Percentiles rank a stretch among this genome's conserved stretches.
phyloP scores from a whole-genome alignment of 2,888 invertebrate genomes.

The Eutolmus rufibarbis region DNA sequence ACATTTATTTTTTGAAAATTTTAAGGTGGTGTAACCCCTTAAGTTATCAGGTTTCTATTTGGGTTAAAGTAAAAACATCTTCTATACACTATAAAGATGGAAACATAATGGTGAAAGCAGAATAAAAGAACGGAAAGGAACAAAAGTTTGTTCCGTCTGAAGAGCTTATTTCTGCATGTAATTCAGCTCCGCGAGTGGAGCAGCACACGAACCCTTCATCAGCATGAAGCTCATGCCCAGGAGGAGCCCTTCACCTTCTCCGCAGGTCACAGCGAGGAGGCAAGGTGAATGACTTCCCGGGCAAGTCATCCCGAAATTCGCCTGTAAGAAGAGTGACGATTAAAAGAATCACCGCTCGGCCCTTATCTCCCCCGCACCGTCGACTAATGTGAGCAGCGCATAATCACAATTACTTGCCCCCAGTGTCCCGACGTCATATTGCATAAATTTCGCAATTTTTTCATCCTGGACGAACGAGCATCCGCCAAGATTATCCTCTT shows the following conservation, averaged over 20 bases:
- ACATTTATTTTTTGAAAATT: no score
- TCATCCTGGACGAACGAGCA: neutral
- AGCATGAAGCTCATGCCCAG: neutral
- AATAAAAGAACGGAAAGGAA: neutral
- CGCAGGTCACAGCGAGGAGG: neutral
- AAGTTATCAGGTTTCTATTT: no score
- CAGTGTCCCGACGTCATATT: neutral
- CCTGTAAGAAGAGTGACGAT: neutral
- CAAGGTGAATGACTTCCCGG: neutral
- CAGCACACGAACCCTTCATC: neutral
- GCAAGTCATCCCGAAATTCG: neutral
- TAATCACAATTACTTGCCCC: slow-evolving; percentile 19
- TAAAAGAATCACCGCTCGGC: neutral
- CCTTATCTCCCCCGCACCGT: neutral
- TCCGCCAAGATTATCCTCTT: slow-evolving; percentile 35
- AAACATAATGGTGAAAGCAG: neutral
- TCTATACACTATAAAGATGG: neutral
- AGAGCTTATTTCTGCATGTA: neutral
- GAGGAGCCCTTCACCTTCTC: neutral
- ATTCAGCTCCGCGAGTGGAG: neutral
- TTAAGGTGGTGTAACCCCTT: no score
- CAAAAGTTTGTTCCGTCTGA: neutral
- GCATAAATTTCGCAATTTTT: slow-evolving; percentile 1
- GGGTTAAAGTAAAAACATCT: neutral
- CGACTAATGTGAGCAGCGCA: neutral